Conservation (phyloP, 2,797 vertebrate species). For the Clarias laeviceps region DNA sequence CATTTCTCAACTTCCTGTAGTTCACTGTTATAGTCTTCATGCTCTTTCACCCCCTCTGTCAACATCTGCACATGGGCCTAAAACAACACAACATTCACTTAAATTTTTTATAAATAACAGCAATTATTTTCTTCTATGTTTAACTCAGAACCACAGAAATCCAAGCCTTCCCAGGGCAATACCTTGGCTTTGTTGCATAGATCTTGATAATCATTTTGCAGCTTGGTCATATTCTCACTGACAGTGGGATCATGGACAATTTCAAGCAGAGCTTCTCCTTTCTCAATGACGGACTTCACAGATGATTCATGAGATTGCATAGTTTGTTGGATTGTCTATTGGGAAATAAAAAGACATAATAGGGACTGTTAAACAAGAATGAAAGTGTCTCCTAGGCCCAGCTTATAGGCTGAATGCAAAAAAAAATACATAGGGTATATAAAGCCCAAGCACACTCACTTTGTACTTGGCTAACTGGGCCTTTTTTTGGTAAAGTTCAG, state of each 20-base stretch:
- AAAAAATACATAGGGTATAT: background rate
- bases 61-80: slow-evolving; percentile 81
- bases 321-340: slow-evolving; percentile 87
- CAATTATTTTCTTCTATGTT: background rate
- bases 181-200: slow-evolving; percentile 83
- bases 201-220: slow-evolving; percentile 84
- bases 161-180: slow-evolving; percentile 9
- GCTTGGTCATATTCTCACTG: slow-evolving; percentile 81
- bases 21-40: slow-evolving; percentile 88
- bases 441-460: slow-evolving; percentile 69
- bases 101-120: background rate
- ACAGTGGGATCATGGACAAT: slow-evolving; percentile 75
- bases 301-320: slow-evolving; percentile 88
- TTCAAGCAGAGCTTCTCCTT: slow-evolving; percentile 82
- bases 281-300: slow-evolving; percentile 87
- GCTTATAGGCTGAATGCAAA: background rate
- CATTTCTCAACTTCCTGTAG: slow-evolving; percentile 95
- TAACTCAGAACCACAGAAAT: background rate
- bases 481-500: slow-evolving; percentile 95
- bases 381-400: background rate
- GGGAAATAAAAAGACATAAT: background rate
- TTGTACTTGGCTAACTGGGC: slow-evolving; percentile 96
- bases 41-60: slow-evolving; percentile 86
- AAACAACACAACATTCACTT: background rate
- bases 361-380: background rate